Base-by-base conservation (phyloP, 2,888 invertebrate genomes). In the Drosophila limbata region DNA sequence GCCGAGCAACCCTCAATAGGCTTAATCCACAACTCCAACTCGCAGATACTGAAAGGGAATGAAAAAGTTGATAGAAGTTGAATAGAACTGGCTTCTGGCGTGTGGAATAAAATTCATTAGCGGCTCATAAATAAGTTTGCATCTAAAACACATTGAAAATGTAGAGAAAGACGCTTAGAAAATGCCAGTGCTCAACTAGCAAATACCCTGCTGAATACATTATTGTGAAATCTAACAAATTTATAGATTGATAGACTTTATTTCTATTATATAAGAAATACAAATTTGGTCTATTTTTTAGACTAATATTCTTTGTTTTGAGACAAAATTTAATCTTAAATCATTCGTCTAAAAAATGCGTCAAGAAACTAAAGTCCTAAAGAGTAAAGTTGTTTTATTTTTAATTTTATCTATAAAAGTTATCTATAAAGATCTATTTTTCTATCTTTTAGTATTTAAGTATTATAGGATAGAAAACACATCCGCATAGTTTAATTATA, bases 1-100 rank as follows among this genome's bases (percentile, higher is more conserved):
- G 83, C 17, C 19, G 28, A 28, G 6, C 85, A 71, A 85, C 73
- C 86, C 84, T 66, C 69, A 15, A 33, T 17, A 9, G 15, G 44
- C 28, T 13, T 35, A 42, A 42, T 44, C 35, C 15, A 47, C 9
- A 53, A 53, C 13, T 47, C 15, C 1, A 59, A 33, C 37, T 57
- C 17, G 10, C 19, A 59, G 37, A 40, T 35, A 21, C 19, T 10
- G 15, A 17, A 31, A 25, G 13, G 15, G 9, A 13, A 17, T 21
- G 3, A 48, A 37, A 37, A 48, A 52, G 39, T 56, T n/a, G 5
- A 6, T 0, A 10, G 28, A 8, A 17, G 33, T 33, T 10, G 19
- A 1, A 17, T 9, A 42, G 9, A 8, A 28, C 13, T 37, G 42
- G 11, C 19, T 4, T 21, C 13, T 13, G n/a, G 37, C 4, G 4